These are phyloP conservation scores for Drosophila bipectinata DNA, from an alignment of 1,140 invertebrate species.

Conservation along the genomic window DNA sequence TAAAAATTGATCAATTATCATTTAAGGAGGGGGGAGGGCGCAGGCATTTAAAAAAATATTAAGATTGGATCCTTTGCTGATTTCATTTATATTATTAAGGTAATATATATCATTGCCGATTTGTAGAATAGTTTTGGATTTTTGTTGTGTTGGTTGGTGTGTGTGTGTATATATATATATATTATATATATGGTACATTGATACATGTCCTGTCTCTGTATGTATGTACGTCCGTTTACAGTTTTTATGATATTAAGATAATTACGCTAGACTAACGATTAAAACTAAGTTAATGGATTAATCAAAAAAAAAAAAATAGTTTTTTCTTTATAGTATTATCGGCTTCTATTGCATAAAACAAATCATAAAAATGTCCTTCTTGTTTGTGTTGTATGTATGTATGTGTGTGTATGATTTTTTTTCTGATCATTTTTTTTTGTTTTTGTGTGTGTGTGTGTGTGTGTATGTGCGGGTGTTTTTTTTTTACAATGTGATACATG, in stretches of 20 bases:
- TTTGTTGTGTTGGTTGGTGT: background rate
- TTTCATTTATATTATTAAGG: background rate
- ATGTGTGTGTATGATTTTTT: background rate
- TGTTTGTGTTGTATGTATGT: background rate
- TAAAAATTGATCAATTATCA: slow-evolving; percentile 19
- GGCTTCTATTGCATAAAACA: slow-evolving; percentile 39
- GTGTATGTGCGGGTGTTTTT: slow-evolving; percentile 9
- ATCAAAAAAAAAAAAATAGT: slow-evolving; percentile 62
- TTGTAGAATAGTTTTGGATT: background rate
- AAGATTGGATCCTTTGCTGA: background rate
- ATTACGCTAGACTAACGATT: slow-evolving; percentile 73
- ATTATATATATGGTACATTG: slow-evolving; percentile 30
- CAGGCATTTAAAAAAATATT: background rate
- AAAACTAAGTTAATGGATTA: slow-evolving; percentile 72
- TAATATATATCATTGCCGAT: background rate
- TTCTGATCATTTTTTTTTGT: background rate
- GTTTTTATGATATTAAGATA: slow-evolving; percentile 27
- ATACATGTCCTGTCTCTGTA: slow-evolving; percentile 26
- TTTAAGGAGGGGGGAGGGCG: background rate
- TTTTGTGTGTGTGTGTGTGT: slow-evolving; percentile 1
- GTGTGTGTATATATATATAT: slow-evolving; percentile 17
- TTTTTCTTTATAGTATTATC: slow-evolving; percentile 2
- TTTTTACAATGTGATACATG: slow-evolving; percentile 37
- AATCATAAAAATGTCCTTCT: slow-evolving; percentile 26
- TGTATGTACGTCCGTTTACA: slow-evolving; percentile 20